phyloP scores from a whole-genome alignment of 2,113 vertebrate genomes.

The Aythya baeri region DNA sequence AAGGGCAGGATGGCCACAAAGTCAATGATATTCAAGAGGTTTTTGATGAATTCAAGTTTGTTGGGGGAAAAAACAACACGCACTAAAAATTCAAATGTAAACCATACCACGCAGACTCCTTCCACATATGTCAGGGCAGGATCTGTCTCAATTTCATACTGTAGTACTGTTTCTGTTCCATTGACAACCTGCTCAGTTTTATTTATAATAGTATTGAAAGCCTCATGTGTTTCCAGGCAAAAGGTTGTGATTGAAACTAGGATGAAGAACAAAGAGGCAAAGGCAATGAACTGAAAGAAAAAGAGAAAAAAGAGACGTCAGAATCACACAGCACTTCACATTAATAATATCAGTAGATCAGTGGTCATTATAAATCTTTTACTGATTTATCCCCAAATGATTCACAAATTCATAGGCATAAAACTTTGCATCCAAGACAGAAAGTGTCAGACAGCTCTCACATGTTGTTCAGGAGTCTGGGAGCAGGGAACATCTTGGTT shows the following conservation, averaged over 20 bases:
- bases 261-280: conserved; percentile 98
- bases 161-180: conserved; percentile 81
- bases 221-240: conserved; percentile 98
- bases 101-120: conserved; percentile 97
- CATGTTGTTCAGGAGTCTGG: fast-evolving
- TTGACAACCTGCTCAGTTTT: conserved; percentile 89
- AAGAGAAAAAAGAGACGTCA: conserved; percentile 51
- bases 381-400: neutral
- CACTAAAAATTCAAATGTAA: conserved; percentile 97
- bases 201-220: conserved; percentile 97
- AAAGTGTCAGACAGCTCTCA: neutral
- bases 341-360: neutral
- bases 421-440: neutral
- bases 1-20: conserved; percentile 98
- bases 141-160: conserved; percentile 95
- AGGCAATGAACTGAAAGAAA: conserved; percentile 91
- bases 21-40: conserved; percentile 97
- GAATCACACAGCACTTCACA: neutral
- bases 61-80: conserved; percentile 94
- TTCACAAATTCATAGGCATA: neutral
- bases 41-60: conserved; percentile 97
- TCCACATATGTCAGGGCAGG: conserved; percentile 94
- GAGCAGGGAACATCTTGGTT: neutral
- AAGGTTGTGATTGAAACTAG: conserved; percentile 98
- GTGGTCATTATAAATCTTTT: neutral